These are phyloP conservation scores for Xanthia icteritia DNA, from an alignment of 2,888 invertebrate genomes.

Conservation along the genomic window DNA sequence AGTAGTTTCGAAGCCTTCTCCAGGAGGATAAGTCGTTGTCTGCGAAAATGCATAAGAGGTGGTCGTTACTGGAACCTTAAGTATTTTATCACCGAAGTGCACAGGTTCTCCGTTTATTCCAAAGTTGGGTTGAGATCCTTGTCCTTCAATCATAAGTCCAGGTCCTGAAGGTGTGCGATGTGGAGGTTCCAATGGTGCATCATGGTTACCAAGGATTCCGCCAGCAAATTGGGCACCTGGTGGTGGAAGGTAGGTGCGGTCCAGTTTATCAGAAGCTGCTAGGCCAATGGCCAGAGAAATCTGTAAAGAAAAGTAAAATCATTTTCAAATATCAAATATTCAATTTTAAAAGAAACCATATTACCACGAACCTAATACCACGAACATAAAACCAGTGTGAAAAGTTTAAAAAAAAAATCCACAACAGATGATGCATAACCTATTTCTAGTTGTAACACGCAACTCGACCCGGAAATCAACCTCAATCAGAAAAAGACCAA, in stretches of 20 bases:
- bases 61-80: constrained; percentile 67
- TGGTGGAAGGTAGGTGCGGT: constrained; percentile 83
- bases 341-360: not conserved
- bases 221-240: constrained; percentile 80
- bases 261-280: constrained; percentile 77
- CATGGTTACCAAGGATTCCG: constrained; percentile 75
- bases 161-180: constrained; percentile 45
- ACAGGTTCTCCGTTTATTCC: constrained; percentile 25
- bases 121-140: not conserved
- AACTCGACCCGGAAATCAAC: constrained; percentile 24
- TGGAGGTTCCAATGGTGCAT: constrained; percentile 76
- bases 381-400: not conserved
- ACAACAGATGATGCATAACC: not conserved
- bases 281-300: constrained; percentile 75
- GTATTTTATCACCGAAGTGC: constrained; percentile 49
- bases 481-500: constrained; percentile 34
- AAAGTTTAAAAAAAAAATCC: too few relatives aligned
- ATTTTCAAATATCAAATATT: not conserved
- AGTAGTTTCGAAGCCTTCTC: constrained; percentile 63
- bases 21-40: constrained; percentile 74
- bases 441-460: not conserved
- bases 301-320: constrained; percentile 72
- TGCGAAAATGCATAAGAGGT: constrained; percentile 76
- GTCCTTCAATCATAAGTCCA: constrained; percentile 34
- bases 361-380: not conserved